Base-by-base conservation (phyloP, 2,888 invertebrate genomes). In the Allacma fusca region DNA sequence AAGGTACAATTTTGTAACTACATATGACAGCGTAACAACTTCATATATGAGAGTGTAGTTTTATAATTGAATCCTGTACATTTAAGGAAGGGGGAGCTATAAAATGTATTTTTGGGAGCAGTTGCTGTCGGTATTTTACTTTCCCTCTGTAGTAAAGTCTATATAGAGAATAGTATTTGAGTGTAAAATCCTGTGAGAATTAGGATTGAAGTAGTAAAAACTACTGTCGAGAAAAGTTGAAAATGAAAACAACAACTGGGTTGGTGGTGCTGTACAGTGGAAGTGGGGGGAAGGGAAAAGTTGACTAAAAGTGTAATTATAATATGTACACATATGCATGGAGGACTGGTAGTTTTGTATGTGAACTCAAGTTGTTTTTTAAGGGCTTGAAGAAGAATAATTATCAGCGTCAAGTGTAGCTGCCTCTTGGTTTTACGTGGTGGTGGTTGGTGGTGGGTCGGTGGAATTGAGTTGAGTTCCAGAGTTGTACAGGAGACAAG, bases 401-500 rank as follows among this genome's bases (percentile, higher is more conserved):
- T 50, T 50, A 50, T 50, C 50, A 50, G 50, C 50, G 50, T 50
- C 50, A 50, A 50, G 50, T 50, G 50, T 50, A 50, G 50, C 50
- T 50, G 50, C 50, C 50, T 50, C 50, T 50, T 50, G 50, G 50
- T 50, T 50, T 34, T 50, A 50, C 50, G 50, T 50, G 50, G 50
- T 50, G 50, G n/a, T n/a, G 50, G 50, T 16, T 50, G 50, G 50
- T 50, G 4, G 9, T 50, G 50, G 50, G 50, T 16, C 16, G 50
- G 50, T 50, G 4, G 9, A 50, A 16, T 50, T 50, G 50, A 50
- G 2, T 5, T 40, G n/a, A n/a, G n/a, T n/a, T n/a, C n/a, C n/a
- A n/a, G n/a, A n/a, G n/a, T n/a, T n/a, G n/a, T n/a, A n/a, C n/a
- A n/a, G 19, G 50, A n/a, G 50, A 50, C 9, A n/a, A 40, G 40